phyloP scores from a whole-genome alignment of 2,888 invertebrate genomes.

The Bembecia ichneumoniformis region DNA sequence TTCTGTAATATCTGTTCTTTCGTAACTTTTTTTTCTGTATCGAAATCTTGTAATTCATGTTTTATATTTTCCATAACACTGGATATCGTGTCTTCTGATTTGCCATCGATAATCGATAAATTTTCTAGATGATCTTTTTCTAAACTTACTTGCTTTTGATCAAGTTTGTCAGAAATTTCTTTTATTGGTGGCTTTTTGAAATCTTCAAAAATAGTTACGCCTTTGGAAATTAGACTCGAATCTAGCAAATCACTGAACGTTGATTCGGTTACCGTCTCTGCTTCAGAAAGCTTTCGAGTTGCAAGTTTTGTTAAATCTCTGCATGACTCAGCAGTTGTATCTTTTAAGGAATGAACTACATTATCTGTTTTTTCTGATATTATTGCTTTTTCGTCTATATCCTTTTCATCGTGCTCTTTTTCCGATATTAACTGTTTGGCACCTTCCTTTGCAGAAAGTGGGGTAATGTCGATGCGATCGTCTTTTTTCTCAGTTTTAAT shows the following conservation, averaged over 20 bases:
- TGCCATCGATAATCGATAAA: slow-evolving; percentile 22
- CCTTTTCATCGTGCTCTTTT: slow-evolving; percentile 16
- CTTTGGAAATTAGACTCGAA: not conserved
- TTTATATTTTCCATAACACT: not conserved
- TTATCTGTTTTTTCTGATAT: not conserved
- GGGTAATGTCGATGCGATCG: not conserved
- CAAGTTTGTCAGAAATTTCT: slow-evolving; percentile 46
- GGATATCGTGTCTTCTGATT: slow-evolving; percentile 8
- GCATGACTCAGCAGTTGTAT: not conserved
- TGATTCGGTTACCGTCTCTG: not conserved
- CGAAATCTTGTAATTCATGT: not conserved
- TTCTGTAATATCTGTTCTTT: not conserved
- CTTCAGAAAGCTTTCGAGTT: not conserved
- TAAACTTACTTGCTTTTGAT: slow-evolving; percentile 51
- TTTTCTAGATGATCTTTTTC: slow-evolving; percentile 29
- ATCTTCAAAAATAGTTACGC: not conserved
- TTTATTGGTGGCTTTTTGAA: not conserved
- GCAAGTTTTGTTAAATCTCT: too few species aligned
- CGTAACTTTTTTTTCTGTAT: not conserved
- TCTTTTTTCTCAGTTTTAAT: not conserved
- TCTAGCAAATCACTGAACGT: not conserved
- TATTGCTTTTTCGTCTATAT: slow-evolving; percentile 3
- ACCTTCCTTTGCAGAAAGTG: slow-evolving; percentile 15
- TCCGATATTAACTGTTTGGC: slow-evolving; percentile 12
- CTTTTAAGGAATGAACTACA: not conserved